Evolutionary conservation across 2,113 vertebrate species (phyloP).

Genomic region (Trinectes maculatus): DNA sequence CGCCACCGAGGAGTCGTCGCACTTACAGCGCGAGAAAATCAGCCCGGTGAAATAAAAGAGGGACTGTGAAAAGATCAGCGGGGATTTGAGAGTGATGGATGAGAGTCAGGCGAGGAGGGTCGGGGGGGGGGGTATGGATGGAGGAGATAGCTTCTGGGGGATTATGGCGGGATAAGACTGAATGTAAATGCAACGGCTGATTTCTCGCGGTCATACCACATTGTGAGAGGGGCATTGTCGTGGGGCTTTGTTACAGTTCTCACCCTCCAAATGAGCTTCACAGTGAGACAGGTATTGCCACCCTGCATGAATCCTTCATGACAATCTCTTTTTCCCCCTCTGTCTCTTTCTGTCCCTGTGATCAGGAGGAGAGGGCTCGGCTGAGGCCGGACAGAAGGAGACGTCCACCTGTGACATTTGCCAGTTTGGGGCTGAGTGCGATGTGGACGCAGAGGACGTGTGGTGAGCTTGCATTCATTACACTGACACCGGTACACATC

Average conservation of each 20-base stretch:
- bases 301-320: background rate
- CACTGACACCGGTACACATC: background rate
- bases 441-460: slow-evolving; percentile 98
- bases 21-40: slow-evolving; percentile 65
- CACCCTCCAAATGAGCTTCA: background rate
- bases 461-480: slow-evolving; percentile 83
- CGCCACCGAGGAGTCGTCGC: slow-evolving; percentile 46
- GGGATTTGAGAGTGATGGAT: slow-evolving; percentile 75
- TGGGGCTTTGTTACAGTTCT: slow-evolving; percentile 1
- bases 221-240: slow-evolving; percentile 6
- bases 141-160: slow-evolving; percentile 42
- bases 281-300: background rate
- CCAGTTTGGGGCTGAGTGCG: slow-evolving; percentile 98
- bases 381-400: slow-evolving; percentile 95
- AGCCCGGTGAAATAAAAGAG: slow-evolving; percentile 76
- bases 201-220: slow-evolving; percentile 29
- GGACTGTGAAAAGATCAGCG: slow-evolving; percentile 75
- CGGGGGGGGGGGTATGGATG: slow-evolving; percentile 38
- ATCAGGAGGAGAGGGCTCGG: slow-evolving; percentile 96
- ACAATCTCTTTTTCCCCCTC: background rate
- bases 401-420: slow-evolving; percentile 99
- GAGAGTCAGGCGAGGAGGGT: slow-evolving; percentile 50
- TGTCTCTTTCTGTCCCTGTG: slow-evolving; percentile 50
- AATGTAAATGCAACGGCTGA: slow-evolving; percentile 47
- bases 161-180: slow-evolving; percentile 33